Evolutionary conservation across 2,113 vertebrate species (phyloP).

Genomic region (Petaurus breviceps): DNA sequence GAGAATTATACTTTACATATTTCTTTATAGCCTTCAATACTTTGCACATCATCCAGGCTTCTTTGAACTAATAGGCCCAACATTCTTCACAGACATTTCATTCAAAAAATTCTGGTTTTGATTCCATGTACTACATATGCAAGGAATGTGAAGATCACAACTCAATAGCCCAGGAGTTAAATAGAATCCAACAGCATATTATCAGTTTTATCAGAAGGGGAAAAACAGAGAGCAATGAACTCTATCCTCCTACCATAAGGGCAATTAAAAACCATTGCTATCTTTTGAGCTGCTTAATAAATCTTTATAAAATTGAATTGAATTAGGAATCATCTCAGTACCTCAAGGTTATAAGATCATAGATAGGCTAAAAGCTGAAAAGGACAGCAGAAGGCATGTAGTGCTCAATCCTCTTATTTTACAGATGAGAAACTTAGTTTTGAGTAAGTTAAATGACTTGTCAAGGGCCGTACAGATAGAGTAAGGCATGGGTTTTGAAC

Average conservation of each 20-base stretch:
- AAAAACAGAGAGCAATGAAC: background rate
- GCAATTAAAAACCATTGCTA: background rate
- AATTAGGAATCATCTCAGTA: background rate
- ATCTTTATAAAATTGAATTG: background rate
- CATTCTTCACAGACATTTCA: background rate
- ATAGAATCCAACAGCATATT: background rate
- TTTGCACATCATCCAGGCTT: background rate
- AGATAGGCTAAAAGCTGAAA: background rate
- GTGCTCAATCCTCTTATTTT: background rate
- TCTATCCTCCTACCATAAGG: background rate
- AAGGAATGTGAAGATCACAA: background rate
- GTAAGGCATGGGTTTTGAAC: background rate
- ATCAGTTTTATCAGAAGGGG: background rate
- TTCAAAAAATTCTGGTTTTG: background rate
- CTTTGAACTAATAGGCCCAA: background rate
- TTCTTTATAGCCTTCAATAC: background rate
- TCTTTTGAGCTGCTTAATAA: background rate
- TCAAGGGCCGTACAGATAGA: background rate
- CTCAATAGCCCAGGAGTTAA: background rate
- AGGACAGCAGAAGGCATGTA: background rate
- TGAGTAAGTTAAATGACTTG: background rate
- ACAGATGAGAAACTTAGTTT: background rate
- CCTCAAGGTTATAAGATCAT: background rate
- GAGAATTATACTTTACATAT: background rate
- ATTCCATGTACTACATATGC: background rate